Base-by-base conservation (phyloP, 2,888 invertebrate species). In the Hypomecis punctinalis region DNA sequence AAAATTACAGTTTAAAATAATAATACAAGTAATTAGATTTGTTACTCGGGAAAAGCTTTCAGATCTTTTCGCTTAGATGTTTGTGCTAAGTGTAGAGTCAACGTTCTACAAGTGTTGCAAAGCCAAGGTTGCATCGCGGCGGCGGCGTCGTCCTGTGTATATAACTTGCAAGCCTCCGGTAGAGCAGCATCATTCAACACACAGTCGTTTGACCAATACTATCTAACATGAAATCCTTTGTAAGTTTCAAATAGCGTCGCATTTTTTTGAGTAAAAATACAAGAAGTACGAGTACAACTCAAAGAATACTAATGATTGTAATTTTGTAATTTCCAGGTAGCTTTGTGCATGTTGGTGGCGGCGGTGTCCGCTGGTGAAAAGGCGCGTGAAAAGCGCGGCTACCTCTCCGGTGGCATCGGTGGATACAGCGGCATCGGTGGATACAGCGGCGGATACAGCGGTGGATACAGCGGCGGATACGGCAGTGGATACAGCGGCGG, bases 331-430 rank as follows among this genome's bases (percentile, higher is more conserved):
- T 52, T 11, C 0, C 70, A 73, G 74, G 68, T 72, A 42, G 70
- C 55, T 33, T 35, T 78, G 56, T 76, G 73, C 56, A 68, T 74
- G 61, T 46, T 76, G 66, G 68, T 74, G 56, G 70, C 67, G 64
- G 70, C 67, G 51, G 74, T 70, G 35, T 63, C 71, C 58, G 77
- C 74, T 33, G 67, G 72, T 45, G 73, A 71, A 9, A 33, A 68
- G 23, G 53, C 57, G 43, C 74, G 76, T 23, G 77, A 75, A 57
- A 79, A 79, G 68, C 76, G 76, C 61, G 73, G 77, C 67, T 66
- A 56, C 68, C 71, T 73, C 64, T 57, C 63, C 42, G 67, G 69
- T 45, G 67, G 68, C 51, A 61, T 13, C 8, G 53, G 65, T 62
- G 61, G 71, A 48, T 61, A 73, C 45, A 64, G 79, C 67, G 52